Conservation (phyloP, 1,140 invertebrate genomes). For the Bactericera cockerelli region DNA sequence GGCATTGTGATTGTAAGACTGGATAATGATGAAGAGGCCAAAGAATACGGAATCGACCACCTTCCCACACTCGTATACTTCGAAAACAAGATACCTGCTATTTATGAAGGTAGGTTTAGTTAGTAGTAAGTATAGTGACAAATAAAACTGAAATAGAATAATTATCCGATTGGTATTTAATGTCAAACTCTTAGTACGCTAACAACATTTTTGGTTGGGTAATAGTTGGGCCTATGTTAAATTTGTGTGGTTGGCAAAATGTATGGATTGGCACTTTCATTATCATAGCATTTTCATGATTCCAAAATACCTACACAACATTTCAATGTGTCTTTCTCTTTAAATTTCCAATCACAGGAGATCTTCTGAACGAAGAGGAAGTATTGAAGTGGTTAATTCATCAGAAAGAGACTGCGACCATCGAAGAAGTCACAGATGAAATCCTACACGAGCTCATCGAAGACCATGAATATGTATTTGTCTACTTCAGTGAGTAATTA, state of each 20-base stretch:
- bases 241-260: too few relatives aligned
- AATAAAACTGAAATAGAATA: too few relatives aligned
- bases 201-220: too few relatives aligned
- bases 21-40: conserved; percentile 72
- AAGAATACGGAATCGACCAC: conserved; percentile 80
- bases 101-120: conserved; percentile 57
- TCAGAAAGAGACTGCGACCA: conserved; percentile 79
- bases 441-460: conserved; percentile 72
- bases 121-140: too few relatives aligned
- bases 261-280: too few relatives aligned
- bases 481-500: conserved; percentile 66
- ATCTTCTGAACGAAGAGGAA: conserved; percentile 80
- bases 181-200: too few relatives aligned
- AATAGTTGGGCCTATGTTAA: too few relatives aligned
- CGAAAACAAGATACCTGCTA: conserved; percentile 76
- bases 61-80: conserved; percentile 78
- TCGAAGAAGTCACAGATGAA: conserved; percentile 88
- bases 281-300: too few relatives aligned
- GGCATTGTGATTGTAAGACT: conserved; percentile 79
- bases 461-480: conserved; percentile 84
- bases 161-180: too few relatives aligned
- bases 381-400: conserved; percentile 79
- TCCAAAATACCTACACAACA: too few relatives aligned
- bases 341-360: conserved; percentile 35
- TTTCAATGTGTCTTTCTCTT: too few relatives aligned